A percentile compares a stretch with the other conserved stretches of the same genome.
Conservation (phyloP, 2,113 vertebrate genomes). For the Muscicapa adusta region DNA sequence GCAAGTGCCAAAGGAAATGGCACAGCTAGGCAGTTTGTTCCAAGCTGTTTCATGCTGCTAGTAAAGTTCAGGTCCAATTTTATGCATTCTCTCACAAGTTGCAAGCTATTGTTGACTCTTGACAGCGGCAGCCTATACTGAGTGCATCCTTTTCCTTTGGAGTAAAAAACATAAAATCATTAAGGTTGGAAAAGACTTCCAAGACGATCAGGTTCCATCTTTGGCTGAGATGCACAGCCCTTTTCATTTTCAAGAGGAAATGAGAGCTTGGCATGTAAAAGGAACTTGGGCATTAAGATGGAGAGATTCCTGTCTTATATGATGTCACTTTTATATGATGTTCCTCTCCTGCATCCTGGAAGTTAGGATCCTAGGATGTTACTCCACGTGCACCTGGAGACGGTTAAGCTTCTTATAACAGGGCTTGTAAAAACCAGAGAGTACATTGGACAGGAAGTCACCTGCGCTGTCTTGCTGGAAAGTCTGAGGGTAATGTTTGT, state of each 20-base stretch:
- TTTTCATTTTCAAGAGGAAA: not conserved
- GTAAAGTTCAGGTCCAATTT: constrained; percentile 6
- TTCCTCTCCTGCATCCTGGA: not conserved
- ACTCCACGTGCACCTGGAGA: not conserved
- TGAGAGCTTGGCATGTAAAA: not conserved
- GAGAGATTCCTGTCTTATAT: not conserved
- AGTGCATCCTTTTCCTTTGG: not conserved
- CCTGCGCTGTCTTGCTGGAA: not conserved
- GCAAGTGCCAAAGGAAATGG: not conserved
- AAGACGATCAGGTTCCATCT: not conserved
- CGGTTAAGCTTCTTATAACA: not conserved
- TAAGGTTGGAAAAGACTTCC: not conserved
- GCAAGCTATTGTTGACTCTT: not conserved
- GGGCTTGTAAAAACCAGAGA: not conserved
- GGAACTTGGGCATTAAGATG: not conserved
- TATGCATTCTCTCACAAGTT: not conserved
- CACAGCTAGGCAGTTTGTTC: not conserved
- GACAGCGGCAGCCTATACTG: not conserved
- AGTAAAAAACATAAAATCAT: not conserved
- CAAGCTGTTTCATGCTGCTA: not conserved
- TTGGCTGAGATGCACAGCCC: too few relatives aligned
- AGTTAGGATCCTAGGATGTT: not conserved
- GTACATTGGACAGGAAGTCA: not conserved
- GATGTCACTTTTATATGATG: not conserved
- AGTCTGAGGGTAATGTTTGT: not conserved